Base-by-base conservation (phyloP, 2,888 invertebrate genomes). In the Scaptomyza polygonia region DNA sequence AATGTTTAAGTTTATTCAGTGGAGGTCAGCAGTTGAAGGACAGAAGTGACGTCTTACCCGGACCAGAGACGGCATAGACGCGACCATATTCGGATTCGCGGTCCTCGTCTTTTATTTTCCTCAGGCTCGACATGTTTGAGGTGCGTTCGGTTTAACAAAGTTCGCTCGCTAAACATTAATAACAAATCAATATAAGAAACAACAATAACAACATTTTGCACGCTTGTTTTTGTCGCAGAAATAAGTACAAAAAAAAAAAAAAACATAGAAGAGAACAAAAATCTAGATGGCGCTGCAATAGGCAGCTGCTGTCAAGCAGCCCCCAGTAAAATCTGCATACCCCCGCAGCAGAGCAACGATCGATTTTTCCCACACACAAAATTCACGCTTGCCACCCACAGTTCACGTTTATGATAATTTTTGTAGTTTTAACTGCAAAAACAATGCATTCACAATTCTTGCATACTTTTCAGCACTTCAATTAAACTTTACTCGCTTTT, bases 61-160 rank as follows among this genome's bases (percentile, higher is more conserved):
- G 99, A 72, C 99, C 99, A 57, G 99, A 99, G 18, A 99, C 99
- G 18, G 98, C 98, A 90, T 95, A 97, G 27, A 99, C 99, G 92
- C 96, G 98, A 75, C 99, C 99, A 91, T 96, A 98, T 89, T 93
- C 94, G 18, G 95, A 94, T 92, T 99, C 99, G 87, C 94, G 95
- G 66, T 97, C 97, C 88, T 95, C 97, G 92, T 96, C 95, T 57
- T 82, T 89, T 52, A 89, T 67, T 76, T 81, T 79, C 75, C 88
- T 90, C 67, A 89, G 73, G 64, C 77, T 86, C 45, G 89, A 89
- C 89, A 89, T 89, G 32, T 55, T 87, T 76, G 72, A 80, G 69
- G 67, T 77, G 68, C 49, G 55, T 72, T 77, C 58, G 67, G 45
- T 67, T 66, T 43, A 63, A 72, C 53, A 39, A 67, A 82, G 67